Evolutionary conservation across 2,797 vertebrate species (phyloP).

Genomic region (Sebastolobus alascanus): DNA sequence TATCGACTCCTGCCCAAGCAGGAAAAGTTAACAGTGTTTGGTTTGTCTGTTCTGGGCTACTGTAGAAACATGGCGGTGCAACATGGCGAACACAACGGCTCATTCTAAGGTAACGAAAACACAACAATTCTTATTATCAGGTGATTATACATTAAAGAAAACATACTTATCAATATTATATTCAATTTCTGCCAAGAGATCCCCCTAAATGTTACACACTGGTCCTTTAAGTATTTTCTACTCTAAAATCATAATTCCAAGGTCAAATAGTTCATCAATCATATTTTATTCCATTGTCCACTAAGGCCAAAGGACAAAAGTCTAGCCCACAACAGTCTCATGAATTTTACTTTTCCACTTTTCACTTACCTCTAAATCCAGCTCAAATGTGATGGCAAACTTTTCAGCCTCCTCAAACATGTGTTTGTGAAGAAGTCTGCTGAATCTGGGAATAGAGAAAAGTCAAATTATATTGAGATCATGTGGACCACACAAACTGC

Average conservation of each 20-base stretch:
- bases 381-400: conserved; percentile 94
- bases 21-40: no score
- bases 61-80: no score
- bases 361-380: conserved; percentile 92
- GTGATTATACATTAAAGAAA: no score
- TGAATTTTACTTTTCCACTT: not conserved
- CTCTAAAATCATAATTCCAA: not conserved
- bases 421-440: conserved; percentile 95
- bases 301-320: not conserved
- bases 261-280: not conserved
- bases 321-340: not conserved
- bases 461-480: not conserved
- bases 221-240: not conserved
- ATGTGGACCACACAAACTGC: not conserved
- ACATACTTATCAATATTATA: no score
- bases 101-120: no score
- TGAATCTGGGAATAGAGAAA: conserved; percentile 84
- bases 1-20: no score
- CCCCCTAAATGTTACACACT: no score
- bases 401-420: conserved; percentile 96
- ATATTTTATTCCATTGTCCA: not conserved
- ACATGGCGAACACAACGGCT: no score
- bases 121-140: no score
- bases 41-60: no score
- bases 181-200: no score